A percentile compares a stretch with the other conserved stretches of the same genome.
Conservation (phyloP, 2,113 vertebrate genomes). For the Apistogramma diplotaenia region DNA sequence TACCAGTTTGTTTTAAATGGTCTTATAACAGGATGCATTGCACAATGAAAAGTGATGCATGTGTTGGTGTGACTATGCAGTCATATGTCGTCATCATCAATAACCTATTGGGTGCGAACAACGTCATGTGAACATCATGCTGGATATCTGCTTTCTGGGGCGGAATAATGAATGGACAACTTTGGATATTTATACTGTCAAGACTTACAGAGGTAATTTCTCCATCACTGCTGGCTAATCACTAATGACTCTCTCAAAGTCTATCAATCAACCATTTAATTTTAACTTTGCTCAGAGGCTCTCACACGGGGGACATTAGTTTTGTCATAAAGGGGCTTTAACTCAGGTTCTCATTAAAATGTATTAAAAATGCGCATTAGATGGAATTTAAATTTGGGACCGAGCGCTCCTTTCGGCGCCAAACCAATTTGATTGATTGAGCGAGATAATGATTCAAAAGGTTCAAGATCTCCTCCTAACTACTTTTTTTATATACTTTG, state of each 20-base stretch:
- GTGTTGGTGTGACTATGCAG: not conserved
- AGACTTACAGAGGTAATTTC: not conserved
- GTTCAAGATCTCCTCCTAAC: not conserved
- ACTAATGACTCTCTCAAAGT: not conserved
- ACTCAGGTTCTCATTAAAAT: not conserved
- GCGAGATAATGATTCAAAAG: not conserved
- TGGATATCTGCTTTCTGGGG: not conserved
- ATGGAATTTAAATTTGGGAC: not conserved
- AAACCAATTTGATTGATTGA: not conserved
- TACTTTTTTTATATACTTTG: not conserved
- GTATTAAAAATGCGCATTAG: not conserved
- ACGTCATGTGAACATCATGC: not conserved
- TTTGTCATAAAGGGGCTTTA: not conserved
- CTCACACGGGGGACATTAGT: not conserved
- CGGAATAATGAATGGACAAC: not conserved
- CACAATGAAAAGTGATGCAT: not conserved
- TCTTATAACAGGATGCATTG: not conserved
- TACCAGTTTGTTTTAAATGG: not conserved
- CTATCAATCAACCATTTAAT: not conserved
- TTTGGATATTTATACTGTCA: not conserved
- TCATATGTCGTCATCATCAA: not conserved
- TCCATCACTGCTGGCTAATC: not conserved
- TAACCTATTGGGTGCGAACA: too few species aligned
- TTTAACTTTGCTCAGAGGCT: not conserved
- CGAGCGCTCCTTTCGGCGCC: not conserved